phyloP scores from a whole-genome alignment of 2,113 vertebrate genomes.

The Amphiprion ocellaris region DNA sequence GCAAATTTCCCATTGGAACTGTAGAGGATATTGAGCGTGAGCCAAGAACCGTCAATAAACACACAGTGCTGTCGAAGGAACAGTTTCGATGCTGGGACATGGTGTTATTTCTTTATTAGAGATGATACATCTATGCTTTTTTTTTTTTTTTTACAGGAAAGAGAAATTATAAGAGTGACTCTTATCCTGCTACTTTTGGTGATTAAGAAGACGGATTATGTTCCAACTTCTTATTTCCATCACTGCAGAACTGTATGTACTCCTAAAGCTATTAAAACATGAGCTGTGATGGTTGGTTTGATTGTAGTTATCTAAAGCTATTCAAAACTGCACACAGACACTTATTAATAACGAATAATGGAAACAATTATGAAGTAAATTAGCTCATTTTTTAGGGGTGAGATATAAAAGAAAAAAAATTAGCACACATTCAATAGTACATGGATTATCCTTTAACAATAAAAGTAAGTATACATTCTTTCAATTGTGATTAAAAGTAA shows the following conservation, averaged over 20 bases:
- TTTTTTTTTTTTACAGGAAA: slow-evolving; percentile 18
- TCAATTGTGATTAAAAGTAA: not conserved
- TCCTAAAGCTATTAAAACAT: slow-evolving; percentile 22
- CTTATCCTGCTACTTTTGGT: slow-evolving; percentile 7
- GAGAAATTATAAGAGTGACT: slow-evolving; percentile 14
- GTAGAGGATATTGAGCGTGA: slow-evolving; percentile 58
- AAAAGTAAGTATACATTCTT: not conserved
- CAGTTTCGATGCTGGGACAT: slow-evolving; percentile 56
- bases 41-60: slow-evolving; percentile 61
- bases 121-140: slow-evolving; percentile 22
- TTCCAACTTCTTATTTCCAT: slow-evolving; percentile 7
- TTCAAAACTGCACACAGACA: not conserved
- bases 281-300: slow-evolving; percentile 4
- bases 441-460: not conserved
- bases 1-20: slow-evolving; percentile 74
- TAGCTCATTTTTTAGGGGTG: not conserved
- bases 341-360: slow-evolving; percentile 1
- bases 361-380: not conserved
- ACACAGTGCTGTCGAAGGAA: slow-evolving; percentile 53
- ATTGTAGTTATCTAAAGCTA: not conserved
- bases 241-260: slow-evolving; percentile 22
- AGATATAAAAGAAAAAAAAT: slow-evolving; percentile 12
- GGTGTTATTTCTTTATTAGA: slow-evolving; percentile 50
- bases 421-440: not conserved
- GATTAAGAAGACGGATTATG: slow-evolving; percentile 23